These are phyloP conservation scores for Macrocentrus cingulum DNA, from an alignment of 1,140 invertebrate species.

Conservation along the genomic window DNA sequence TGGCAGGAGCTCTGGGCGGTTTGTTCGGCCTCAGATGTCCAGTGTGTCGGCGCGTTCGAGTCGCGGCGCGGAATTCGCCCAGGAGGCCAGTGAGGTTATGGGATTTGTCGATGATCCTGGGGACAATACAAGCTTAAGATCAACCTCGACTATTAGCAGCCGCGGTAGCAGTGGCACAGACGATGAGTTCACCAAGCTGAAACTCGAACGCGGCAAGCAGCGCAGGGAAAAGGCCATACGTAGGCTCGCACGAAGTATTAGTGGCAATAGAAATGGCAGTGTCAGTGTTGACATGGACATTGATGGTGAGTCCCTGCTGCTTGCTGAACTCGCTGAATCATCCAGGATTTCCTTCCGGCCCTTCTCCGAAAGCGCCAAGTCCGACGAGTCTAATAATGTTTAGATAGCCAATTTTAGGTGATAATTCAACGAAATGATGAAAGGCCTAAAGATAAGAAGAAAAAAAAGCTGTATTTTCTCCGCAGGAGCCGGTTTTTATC, in stretches of 20 bases:
- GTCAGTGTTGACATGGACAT: conserved; percentile 25
- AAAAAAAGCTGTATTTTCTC: too few species aligned
- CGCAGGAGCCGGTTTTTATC: too few species aligned
- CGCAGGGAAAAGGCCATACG: conserved; percentile 53
- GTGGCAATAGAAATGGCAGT: conserved; percentile 36
- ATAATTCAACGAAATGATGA: neutral
- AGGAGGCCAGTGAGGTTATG: conserved; percentile 19
- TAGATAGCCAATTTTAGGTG: conserved; percentile 1
- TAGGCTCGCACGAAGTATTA: conserved; percentile 57
- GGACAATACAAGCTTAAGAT: conserved; percentile 32
- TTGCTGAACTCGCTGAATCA: conserved; percentile 37
- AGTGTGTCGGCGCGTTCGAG: conserved; percentile 36
- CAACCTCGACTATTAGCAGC: conserved; percentile 22
- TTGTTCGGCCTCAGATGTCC: conserved; percentile 19
- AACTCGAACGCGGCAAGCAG: conserved; percentile 56
- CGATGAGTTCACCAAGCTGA: conserved; percentile 62
- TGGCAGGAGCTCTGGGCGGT: too few species aligned
- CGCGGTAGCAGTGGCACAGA: conserved; percentile 29
- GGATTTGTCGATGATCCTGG: conserved; percentile 9
- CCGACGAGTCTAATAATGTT: conserved; percentile 17
- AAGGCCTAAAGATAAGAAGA: neutral
- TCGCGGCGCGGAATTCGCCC: conserved; percentile 29
- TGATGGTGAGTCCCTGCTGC: conserved; percentile 39
- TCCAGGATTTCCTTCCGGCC: conserved; percentile 32
- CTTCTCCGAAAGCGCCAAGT: neutral